phyloP scores from a whole-genome alignment of 2,113 vertebrate genomes.

The Lycocorax pyrrhopterus region DNA sequence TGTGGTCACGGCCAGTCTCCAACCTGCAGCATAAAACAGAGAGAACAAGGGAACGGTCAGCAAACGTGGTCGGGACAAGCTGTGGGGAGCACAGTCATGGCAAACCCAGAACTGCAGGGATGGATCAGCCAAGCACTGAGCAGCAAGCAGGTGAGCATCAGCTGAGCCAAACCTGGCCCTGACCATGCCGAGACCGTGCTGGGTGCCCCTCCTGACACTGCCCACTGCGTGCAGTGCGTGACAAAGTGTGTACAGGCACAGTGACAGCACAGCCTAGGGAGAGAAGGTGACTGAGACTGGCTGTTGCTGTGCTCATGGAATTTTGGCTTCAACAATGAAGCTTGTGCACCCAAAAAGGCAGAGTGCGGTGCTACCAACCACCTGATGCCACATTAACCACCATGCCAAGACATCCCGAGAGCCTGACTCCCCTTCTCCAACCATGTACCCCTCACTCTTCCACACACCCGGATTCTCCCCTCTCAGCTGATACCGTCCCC shows the following conservation, averaged over 20 bases:
- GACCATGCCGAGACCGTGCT: rapidly evolving
- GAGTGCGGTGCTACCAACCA: rapidly evolving
- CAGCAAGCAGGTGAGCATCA: not conserved
- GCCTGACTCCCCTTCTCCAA: not conserved
- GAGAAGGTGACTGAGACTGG: rapidly evolving
- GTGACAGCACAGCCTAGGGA: not conserved
- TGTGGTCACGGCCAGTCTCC: constrained; percentile 83
- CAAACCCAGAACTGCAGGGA: rapidly evolving
- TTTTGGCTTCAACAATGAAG: not conserved
- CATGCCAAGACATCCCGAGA: rapidly evolving
- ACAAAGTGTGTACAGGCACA: not conserved
- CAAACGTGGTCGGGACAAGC: not conserved
- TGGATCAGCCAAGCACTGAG: not conserved
- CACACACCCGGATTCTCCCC: not conserved
- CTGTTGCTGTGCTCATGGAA: not conserved
- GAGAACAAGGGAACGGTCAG: not conserved
- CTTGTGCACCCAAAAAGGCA: not conserved
- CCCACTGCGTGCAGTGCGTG: not conserved
- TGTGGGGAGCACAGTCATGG: rapidly evolving
- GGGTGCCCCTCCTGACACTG: not conserved
- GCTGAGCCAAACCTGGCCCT: not conserved
- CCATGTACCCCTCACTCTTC: not conserved
- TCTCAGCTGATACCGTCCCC: rapidly evolving
- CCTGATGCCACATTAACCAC: rapidly evolving
- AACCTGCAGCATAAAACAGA: constrained; percentile 72